phyloP scores from a whole-genome alignment of 2,797 vertebrate species.

The Otus scops region DNA sequence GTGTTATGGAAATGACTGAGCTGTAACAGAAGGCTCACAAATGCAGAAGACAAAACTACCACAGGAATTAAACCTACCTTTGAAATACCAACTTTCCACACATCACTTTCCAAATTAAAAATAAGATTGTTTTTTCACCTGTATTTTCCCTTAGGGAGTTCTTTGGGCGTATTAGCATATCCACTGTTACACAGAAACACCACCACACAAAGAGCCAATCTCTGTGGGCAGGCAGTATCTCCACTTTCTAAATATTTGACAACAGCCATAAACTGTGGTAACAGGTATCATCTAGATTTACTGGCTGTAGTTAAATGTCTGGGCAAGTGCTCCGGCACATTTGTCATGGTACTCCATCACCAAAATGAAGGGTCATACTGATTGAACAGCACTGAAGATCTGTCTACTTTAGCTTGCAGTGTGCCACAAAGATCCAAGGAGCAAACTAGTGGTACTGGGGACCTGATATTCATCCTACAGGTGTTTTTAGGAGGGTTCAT shows the following conservation, averaged over 20 bases:
- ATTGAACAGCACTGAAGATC: neutral
- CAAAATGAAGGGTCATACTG: neutral
- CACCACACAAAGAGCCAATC: neutral
- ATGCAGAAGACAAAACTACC: neutral
- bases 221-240: neutral
- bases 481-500: neutral
- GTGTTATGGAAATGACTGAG: neutral
- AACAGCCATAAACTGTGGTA: neutral
- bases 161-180: neutral
- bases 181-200: neutral
- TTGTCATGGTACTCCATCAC: neutral
- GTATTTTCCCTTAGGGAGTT: neutral
- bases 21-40: accelerated
- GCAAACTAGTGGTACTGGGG: neutral
- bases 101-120: neutral
- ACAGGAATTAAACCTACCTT: neutral
- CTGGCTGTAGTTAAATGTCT: neutral
- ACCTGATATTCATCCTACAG: neutral
- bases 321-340: neutral
- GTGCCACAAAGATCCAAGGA: neutral
- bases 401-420: neutral
- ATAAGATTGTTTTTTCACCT: neutral
- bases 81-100: neutral
- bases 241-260: neutral
- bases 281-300: neutral